Base-by-base conservation (phyloP, 2,797 vertebrate species). In the Cyclopterus lumpus region DNA sequence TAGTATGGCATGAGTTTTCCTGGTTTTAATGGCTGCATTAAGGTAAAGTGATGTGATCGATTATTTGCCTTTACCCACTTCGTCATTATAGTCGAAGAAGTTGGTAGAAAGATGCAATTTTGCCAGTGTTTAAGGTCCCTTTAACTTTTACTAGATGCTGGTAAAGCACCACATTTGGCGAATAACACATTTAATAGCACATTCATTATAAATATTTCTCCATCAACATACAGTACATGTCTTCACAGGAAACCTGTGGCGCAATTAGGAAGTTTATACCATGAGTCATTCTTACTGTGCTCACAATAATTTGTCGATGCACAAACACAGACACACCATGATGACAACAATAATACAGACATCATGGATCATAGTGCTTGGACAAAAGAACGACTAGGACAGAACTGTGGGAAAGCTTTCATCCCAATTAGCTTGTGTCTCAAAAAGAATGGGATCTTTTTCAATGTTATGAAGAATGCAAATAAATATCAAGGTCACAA, bases 291-390 rank as follows among this genome's bases (percentile, higher is more conserved):
- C 2, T 77, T 67, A 46, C 51, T 71, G 38, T 74, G 85, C 78
- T 86, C 67, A 71, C 70, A 81, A 67, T 80, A 81, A 82, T 81
- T 66, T 71, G 48, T 79, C 69, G 64, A 42, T 40, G n/a, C 59
- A 68, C 53, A 74, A 63, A 61, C 71, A 81, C 40, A 88, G 76
- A 84, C 82, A 66, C 71, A 36, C 79, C 83, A 83, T 88, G 81
- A 78, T 42, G 70, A 87, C 85, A 81, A 70, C 74, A 85, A 80
- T 75, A 82, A 81, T 77, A 83, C 57, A 81, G 79, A 80, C 63
- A 68, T n/a, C 42, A 49, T 65, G 57, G 58, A 62, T 67, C 51
- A 67, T 5, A 65, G 48, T 4, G 18, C 64, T n/a, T 16, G 30
- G 65, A 70, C 34, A 48, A 34, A 69, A 58, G 38, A 62, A 72